Base-by-base conservation (phyloP, 2,888 invertebrate species). In the Conus canariensis region DNA sequence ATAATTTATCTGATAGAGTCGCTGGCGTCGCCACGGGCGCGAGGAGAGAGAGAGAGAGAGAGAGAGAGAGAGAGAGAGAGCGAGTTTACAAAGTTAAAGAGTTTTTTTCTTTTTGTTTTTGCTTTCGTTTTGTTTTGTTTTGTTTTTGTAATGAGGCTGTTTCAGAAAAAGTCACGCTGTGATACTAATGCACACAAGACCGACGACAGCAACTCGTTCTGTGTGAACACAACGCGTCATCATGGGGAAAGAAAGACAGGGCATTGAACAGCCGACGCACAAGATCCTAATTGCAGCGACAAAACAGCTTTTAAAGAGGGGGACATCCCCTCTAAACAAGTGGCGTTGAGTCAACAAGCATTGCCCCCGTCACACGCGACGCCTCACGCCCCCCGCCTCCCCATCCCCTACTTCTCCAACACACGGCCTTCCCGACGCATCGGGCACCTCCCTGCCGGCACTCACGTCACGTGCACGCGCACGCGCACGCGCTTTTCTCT, bases 401-500 rank as follows among this genome's bases (percentile, higher is more conserved):
- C 45, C 45, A 45, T 45, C 45, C 45, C 45, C 45, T 45, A 64
- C 64, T 7, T 16, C 16, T 16, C 64, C 22, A 74, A 74, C 74
- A 10, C 74, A 2, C 25, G 74, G 8, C 25, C 74, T 14, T 30
- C 30, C 25, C 10, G 30, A 30, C 60, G 25, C 60, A 70, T 22
- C 70, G 3, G 25, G 85, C 59, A 59, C 85, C 85, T 60, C 85
- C 85, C 59, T 60, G 59, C 85, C 25, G 14, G 9, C 60, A 85
- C 85, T 60, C 58, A 16, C 85, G 85, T 25, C 85, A 60, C 85
- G 85, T 59, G 85, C 25, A 85, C n/a, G 60, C 85, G 60, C n/a
- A n/a, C 85, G 60, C 85, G 85, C 85, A 25, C 85, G 59, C 60
- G 85, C 74, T 74, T 80, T 60, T 85, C 60, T 85, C 60, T 85